Evolutionary conservation across 2,797 vertebrate species (phyloP), one percentile per base, ranked within the genome.

Genomic region (Smutsia gigantea): DNA sequence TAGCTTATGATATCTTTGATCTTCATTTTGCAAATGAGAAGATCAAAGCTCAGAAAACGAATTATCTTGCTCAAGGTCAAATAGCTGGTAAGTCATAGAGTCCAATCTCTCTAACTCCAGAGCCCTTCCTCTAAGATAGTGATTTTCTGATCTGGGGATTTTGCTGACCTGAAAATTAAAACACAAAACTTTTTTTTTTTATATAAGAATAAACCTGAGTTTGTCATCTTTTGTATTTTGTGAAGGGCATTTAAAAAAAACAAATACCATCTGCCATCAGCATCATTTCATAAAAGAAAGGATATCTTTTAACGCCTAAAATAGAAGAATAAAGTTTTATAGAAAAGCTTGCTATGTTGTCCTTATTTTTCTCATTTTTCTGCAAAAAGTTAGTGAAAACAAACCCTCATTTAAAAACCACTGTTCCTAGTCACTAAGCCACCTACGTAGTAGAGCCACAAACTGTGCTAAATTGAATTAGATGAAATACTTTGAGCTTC

Each of bases 21-120:
- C 57, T 72, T 89, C 4, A 61, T 81, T 96, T 87, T 77, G 85
- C 31, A 84, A 87, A 90, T 72, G 42, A 89, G 25, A 96, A 66
- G 77, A 95, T 71, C 55, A 89, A 96, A 53, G 4, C 31, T 84
- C 68, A 78, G 53, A 93, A 66, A 77, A 78, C 13, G 39, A 94
- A 90, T 85, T 85, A 37, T 69, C 25, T 88, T 89, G 39, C 19
- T 79, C 49, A 87, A 89, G 19, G 2, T 68, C n/a, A 93, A 96
- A 91, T 55, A 74, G 14, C 53, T 93, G 14, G 2, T 84, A 78
- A 83, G 10, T 90, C 46, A 88, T 2, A 29, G 27, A 94, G 37
- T 87, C 5, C 9, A 46, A 34, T 51, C 7, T 78, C 39, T 81
- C 9, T 51, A 83, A 34, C n/a, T 77, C 61, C 49, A 71, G 90